phyloP scores from a whole-genome alignment of 2,113 vertebrate genomes.

The Trogon surrucura region DNA sequence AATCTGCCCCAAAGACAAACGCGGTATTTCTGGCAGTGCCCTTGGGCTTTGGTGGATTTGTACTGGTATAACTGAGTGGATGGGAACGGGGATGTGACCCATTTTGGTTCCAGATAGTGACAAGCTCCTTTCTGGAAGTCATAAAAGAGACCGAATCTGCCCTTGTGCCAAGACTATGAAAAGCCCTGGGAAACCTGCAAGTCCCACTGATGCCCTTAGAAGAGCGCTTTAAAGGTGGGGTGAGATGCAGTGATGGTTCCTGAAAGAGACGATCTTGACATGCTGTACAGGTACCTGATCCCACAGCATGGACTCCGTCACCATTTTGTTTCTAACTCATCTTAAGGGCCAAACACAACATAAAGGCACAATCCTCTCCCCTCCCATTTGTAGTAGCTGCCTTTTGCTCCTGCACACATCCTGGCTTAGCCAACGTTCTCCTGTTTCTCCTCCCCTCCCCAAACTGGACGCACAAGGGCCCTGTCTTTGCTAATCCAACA shows the following conservation, averaged over 20 bases:
- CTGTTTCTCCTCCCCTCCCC: background rate
- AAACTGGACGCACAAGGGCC: background rate
- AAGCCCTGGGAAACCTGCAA: background rate
- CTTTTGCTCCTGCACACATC: background rate
- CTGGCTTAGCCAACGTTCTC: fast-evolving
- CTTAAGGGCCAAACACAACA: background rate
- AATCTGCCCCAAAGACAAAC: conserved; percentile 39
- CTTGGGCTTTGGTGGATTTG: background rate
- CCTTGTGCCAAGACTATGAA: background rate
- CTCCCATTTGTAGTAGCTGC: background rate
- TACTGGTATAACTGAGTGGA: background rate
- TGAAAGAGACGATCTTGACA: background rate
- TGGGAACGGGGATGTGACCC: background rate
- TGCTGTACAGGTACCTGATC: background rate
- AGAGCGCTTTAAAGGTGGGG: background rate
- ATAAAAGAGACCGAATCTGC: background rate
- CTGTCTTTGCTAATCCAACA: background rate
- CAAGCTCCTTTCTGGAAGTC: background rate
- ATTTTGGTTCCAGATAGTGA: conserved; percentile 12
- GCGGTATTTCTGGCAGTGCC: background rate
- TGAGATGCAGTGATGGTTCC: background rate
- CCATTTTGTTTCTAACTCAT: background rate
- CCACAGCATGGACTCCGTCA: background rate
- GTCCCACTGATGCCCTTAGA: background rate
- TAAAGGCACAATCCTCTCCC: background rate